phyloP scores from a whole-genome alignment of 1,140 invertebrate species.

The Saccostrea glomerata region DNA sequence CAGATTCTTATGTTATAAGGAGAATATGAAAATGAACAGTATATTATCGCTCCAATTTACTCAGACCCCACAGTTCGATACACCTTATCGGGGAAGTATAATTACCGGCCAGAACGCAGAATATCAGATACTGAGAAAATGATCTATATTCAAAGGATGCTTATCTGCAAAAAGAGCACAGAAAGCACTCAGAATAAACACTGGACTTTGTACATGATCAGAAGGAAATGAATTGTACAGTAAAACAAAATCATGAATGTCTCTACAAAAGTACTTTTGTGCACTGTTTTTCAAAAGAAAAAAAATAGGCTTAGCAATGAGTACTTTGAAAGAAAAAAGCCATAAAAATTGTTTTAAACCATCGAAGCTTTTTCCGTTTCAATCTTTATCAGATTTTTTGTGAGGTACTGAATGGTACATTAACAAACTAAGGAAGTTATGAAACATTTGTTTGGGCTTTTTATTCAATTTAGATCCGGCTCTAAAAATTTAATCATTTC shows the following conservation, averaged over 20 bases:
- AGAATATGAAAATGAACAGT: conserved; percentile 33
- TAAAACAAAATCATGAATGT: background rate
- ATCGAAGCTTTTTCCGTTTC: background rate
- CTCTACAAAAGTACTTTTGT: background rate
- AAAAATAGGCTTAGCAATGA: background rate
- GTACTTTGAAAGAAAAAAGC: background rate
- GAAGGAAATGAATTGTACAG: background rate
- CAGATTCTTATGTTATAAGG: conserved; percentile 36
- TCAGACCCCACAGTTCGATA: conserved; percentile 35
- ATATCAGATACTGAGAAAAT: conserved; percentile 38
- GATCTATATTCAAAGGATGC: conserved; percentile 31
- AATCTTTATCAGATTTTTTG: conserved; percentile 8
- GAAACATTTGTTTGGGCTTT: background rate
- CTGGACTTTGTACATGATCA: conserved; percentile 1
- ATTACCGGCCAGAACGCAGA: conserved; percentile 10
- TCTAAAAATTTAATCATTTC: background rate
- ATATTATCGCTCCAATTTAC: conserved; percentile 28
- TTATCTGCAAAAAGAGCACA: conserved; percentile 10
- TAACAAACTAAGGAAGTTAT: background rate
- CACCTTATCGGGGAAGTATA: conserved; percentile 20
- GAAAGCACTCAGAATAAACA: background rate
- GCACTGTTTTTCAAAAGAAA: background rate
- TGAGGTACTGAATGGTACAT: background rate
- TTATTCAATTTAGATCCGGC: conserved; percentile 22
- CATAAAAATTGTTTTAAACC: background rate